Evolutionary conservation across 2,888 invertebrate genomes (phyloP).

Genomic region (Himalopsyche japonica): DNA sequence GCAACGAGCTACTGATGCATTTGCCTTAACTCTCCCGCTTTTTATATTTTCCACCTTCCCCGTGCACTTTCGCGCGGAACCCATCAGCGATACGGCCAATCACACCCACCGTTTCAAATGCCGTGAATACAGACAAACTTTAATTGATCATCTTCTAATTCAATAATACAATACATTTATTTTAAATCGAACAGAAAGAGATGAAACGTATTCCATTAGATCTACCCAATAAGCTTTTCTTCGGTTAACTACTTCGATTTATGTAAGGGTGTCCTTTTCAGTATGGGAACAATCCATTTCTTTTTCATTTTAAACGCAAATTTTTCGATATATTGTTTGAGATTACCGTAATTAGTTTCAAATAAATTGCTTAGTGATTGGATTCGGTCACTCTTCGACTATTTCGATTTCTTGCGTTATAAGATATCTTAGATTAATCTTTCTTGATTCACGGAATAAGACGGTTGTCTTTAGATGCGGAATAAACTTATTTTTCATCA

Average conservation of each 20-base stretch:
- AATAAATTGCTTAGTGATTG: neutral
- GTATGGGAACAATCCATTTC: neutral
- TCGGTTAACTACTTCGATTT: neutral
- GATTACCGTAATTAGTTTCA: neutral
- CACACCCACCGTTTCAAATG: neutral
- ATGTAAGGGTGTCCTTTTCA: neutral
- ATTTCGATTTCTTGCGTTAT: neutral
- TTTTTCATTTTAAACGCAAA: neutral
- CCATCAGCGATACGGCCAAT: constrained; percentile 11
- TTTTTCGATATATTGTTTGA: neutral
- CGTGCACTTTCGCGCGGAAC: constrained; percentile 23
- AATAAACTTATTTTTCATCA: neutral
- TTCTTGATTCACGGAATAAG: neutral
- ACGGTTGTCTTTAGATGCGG: neutral
- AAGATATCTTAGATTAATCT: neutral
- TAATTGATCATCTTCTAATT: neutral
- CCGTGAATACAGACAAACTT: constrained; percentile 18
- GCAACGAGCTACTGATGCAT: constrained; percentile 41
- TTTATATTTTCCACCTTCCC: constrained; percentile 35
- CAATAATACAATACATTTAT: neutral
- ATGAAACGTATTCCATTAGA: neutral
- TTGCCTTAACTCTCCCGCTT: neutral
- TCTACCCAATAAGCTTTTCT: neutral
- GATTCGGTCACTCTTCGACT: neutral
- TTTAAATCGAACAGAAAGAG: constrained; percentile 8